These are phyloP conservation scores for Pachydiplax longipennis DNA, from an alignment of 2,888 invertebrate species.

Conservation along the genomic window DNA sequence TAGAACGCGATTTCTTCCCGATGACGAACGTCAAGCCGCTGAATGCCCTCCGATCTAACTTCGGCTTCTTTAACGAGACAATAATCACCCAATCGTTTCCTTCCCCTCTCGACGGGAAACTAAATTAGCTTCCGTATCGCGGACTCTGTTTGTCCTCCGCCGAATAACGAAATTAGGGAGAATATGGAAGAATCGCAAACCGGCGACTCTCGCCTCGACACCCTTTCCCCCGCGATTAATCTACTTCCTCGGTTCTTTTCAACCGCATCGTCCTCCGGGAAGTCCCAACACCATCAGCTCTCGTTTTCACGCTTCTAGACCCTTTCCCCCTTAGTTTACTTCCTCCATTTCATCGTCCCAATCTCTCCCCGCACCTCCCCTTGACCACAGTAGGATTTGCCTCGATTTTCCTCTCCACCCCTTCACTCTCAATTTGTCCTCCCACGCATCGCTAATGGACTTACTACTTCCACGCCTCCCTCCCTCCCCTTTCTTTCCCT, in stretches of 20 bases:
- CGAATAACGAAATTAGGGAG: background rate
- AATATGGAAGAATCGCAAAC: background rate
- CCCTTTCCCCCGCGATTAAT: background rate
- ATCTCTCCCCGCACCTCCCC: background rate
- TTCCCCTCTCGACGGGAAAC: background rate
- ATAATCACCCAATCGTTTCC: slow-evolving; percentile 51
- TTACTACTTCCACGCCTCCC: background rate
- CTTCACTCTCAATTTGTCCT: background rate
- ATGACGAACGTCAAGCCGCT: background rate
- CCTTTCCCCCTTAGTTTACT: background rate
- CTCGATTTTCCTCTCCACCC: background rate
- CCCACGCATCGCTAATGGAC: background rate
- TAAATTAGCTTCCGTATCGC: background rate
- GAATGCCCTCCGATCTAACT: background rate
- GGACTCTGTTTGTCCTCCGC: background rate
- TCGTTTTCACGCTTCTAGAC: background rate
- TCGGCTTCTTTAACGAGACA: slow-evolving; percentile 51
- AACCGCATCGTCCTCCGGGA: background rate
- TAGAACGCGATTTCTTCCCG: background rate
- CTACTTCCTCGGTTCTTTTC: background rate
- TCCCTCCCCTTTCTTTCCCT: background rate
- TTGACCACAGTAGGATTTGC: background rate
- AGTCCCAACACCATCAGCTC: background rate
- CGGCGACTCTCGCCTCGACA: background rate
- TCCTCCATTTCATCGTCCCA: background rate